Conservation (phyloP, 2,888 invertebrate genomes). For the Pseudanteris insignis region DNA sequence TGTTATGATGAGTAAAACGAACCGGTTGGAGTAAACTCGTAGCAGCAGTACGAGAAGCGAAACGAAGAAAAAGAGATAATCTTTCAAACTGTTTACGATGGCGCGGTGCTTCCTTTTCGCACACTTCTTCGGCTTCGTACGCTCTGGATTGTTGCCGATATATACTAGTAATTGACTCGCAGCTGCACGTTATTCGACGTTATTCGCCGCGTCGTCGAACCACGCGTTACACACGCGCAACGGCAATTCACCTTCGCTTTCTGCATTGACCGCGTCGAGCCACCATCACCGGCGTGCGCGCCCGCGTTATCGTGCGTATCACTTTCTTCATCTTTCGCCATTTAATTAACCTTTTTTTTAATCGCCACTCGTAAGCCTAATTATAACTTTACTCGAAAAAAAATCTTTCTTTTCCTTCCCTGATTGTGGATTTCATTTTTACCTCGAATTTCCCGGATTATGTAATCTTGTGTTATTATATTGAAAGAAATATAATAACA, state of each 20-base stretch:
- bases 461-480: slow-evolving; percentile 5
- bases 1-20: no score
- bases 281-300: not conserved
- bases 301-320: slow-evolving; percentile 8
- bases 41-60: no score
- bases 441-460: slow-evolving; percentile 5
- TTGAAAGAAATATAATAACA: no score
- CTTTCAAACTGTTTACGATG: slow-evolving; percentile 36
- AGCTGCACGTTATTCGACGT: slow-evolving; percentile 38
- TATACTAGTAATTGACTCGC: slow-evolving; percentile 41
- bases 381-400: slow-evolving; percentile 12
- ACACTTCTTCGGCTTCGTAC: slow-evolving; percentile 36
- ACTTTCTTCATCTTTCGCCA: slow-evolving; percentile 32
- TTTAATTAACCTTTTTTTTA: slow-evolving; percentile 24
- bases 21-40: no score
- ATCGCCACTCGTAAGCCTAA: slow-evolving; percentile 11
- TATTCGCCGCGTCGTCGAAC: slow-evolving; percentile 23
- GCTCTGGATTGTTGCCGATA: slow-evolving; percentile 37
- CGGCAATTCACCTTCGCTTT: slow-evolving; percentile 42
- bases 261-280: slow-evolving; percentile 14
- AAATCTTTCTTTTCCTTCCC: no score
- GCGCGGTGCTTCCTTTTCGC: slow-evolving; percentile 42
- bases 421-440: slow-evolving; percentile 10
- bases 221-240: slow-evolving; percentile 20
- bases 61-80: no score